Evolutionary conservation across 2,888 invertebrate genomes (phyloP).

Genomic region (Elmis aenea): DNA sequence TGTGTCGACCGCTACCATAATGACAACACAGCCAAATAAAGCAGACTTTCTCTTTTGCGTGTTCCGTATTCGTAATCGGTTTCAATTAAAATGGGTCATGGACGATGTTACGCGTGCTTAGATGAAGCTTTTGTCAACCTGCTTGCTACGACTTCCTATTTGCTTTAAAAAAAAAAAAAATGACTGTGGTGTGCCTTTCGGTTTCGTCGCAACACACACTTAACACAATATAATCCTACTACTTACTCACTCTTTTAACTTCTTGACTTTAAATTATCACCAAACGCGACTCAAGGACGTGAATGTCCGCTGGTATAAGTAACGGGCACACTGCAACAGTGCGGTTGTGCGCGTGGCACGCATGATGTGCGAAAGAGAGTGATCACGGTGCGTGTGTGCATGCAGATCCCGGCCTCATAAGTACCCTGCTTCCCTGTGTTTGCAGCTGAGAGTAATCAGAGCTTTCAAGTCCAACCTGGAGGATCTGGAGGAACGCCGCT

Average conservation of each 20-base stretch:
- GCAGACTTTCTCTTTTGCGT: slow-evolving; percentile 1
- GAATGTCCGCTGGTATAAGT: slow-evolving; percentile 24
- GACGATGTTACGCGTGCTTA: too few species aligned
- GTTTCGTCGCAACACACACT: slow-evolving; percentile 1
- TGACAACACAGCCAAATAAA: slow-evolving; percentile 46
- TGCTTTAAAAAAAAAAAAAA: too few species aligned
- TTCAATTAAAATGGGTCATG: neutral
- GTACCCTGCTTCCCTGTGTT: slow-evolving; percentile 59
- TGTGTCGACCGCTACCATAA: slow-evolving; percentile 28
- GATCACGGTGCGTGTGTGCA: slow-evolving; percentile 36
- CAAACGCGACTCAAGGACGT: slow-evolving; percentile 24
- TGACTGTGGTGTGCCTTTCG: slow-evolving; percentile 17
- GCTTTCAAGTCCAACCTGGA: slow-evolving; percentile 99
- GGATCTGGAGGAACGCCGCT: slow-evolving; percentile 98
- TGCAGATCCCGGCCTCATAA: slow-evolving; percentile 45
- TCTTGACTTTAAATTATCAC: slow-evolving; percentile 29
- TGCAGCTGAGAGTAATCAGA: slow-evolving; percentile 99
- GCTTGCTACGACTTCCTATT: too few species aligned
- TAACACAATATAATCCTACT: neutral
- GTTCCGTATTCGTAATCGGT: neutral
- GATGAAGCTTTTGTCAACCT: too few species aligned
- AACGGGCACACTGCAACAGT: slow-evolving; percentile 21
- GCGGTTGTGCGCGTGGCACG: slow-evolving; percentile 21
- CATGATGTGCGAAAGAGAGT: slow-evolving; percentile 21
- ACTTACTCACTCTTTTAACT: too few species aligned